Base-by-base conservation (phyloP, 2,797 vertebrate species). In the Gallirallus australis region DNA sequence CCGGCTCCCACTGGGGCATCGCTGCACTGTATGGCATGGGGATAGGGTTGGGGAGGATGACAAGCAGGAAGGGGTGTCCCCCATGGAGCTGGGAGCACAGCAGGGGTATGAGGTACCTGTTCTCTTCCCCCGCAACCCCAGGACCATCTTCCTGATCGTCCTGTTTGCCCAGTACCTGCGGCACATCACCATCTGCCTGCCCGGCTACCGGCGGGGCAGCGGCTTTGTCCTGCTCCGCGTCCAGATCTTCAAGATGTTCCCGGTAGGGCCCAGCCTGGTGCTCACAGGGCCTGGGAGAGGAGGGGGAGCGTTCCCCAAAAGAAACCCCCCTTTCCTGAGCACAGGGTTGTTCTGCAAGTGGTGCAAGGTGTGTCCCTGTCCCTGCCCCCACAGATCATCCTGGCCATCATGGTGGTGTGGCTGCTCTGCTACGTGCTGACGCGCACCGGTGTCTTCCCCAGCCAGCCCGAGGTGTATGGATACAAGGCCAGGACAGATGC, bases 241-340 rank as follows among this genome's bases (percentile, higher is more conserved):
- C 86, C 98, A 99, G 96, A 98, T 99, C 95, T 99, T 99, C 98
- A 99, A 99, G 97, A 98, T 99, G 99, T 99, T 99, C 97, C 99
- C 99, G 24, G 99, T 99, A 98, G 98, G 97, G 39, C 59, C 14
- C 0, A 42, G 16, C 31, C 8, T 17, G 18, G 52, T 18, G 17
- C 57, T 9, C 2, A 23, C 1, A 0, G 23, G 6, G 8, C 33
- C 56, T 18, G n/a, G 18, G 7, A 3, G 28, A 6, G 6, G 31
- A 15, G 15, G 13, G 13, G 9, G 7, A 28, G 37, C 0, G 2
- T 5, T 5, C 33, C 89, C 53, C 2, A 2, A 8, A 23, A 15
- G 13, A 50, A 50, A 27, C 28, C 27, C 23, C 4, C 1, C 30
- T 33, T 54, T 7, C 2, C 56, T 27, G 4, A 1, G 0, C 6